Percentiles rank a stretch among this genome's conserved stretches.
Evolutionary conservation across 2,888 invertebrate genomes (phyloP).

Genomic region (Heliconius erato): DNA sequence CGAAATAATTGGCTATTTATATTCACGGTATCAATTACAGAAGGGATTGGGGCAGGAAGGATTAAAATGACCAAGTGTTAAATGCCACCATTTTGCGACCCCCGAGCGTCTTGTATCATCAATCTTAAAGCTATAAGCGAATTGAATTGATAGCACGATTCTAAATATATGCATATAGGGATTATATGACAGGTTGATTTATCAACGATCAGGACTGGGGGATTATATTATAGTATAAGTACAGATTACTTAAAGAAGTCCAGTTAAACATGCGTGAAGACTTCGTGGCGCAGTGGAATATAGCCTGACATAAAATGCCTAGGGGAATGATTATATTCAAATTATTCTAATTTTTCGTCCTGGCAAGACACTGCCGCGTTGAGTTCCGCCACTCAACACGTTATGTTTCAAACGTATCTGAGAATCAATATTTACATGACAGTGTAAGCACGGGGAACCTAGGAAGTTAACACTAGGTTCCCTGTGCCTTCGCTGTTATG

Average conservation of each 20-base stretch:
- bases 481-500: too few relatives aligned
- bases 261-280: not conserved
- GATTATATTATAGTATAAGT: not conserved
- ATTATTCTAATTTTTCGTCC: too few relatives aligned
- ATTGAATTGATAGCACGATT: constrained; percentile 22
- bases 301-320: too few relatives aligned
- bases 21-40: not conserved
- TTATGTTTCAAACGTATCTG: too few relatives aligned
- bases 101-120: not conserved
- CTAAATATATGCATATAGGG: not conserved
- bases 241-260: not conserved
- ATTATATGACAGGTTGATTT: constrained; percentile 32
- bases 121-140: constrained; percentile 17
- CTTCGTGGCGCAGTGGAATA: too few relatives aligned
- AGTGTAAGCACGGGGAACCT: too few relatives aligned
- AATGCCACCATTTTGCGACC: constrained; percentile 3
- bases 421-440: too few relatives aligned
- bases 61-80: not conserved
- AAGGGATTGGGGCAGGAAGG: constrained; percentile 4
- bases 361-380: too few relatives aligned
- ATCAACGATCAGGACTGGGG: not conserved
- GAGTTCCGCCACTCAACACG: too few relatives aligned
- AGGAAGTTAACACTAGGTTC: too few relatives aligned
- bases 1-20: not conserved
- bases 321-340: too few relatives aligned